Conservation (phyloP, 2,113 vertebrate genomes). For the Hystrix brachyura region DNA sequence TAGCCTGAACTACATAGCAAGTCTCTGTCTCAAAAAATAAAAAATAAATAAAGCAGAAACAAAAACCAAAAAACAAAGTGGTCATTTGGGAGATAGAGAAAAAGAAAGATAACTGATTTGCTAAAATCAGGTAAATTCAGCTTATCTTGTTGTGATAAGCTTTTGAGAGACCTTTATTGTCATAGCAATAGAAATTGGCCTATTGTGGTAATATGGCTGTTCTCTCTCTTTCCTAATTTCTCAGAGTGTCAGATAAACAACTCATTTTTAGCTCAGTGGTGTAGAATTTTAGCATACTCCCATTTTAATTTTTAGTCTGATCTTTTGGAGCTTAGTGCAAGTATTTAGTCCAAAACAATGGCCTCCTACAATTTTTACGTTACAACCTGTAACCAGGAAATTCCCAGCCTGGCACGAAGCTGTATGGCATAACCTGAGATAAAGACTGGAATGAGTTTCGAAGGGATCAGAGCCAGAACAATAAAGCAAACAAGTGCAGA, state of each 20-base stretch:
- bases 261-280: not conserved
- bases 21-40: not conserved
- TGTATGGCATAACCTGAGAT: not conserved
- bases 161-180: not conserved
- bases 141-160: not conserved
- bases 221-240: not conserved
- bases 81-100: not conserved
- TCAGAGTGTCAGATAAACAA: not conserved
- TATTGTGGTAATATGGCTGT: not conserved
- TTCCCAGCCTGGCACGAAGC: not conserved
- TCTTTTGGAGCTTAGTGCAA: not conserved
- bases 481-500: not conserved
- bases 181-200: not conserved
- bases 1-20: not conserved
- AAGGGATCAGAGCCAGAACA: slow-evolving; percentile 27
- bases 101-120: not conserved
- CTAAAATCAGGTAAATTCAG: not conserved
- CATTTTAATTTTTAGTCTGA: not conserved
- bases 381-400: not conserved
- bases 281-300: not conserved
- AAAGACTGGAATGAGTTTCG: not conserved
- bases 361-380: not conserved
- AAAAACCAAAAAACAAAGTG: not conserved
- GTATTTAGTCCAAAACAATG: not conserved
- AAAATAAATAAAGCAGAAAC: not conserved